phyloP scores from a whole-genome alignment of 2,113 vertebrate genomes.

The Charadrius vociferus region DNA sequence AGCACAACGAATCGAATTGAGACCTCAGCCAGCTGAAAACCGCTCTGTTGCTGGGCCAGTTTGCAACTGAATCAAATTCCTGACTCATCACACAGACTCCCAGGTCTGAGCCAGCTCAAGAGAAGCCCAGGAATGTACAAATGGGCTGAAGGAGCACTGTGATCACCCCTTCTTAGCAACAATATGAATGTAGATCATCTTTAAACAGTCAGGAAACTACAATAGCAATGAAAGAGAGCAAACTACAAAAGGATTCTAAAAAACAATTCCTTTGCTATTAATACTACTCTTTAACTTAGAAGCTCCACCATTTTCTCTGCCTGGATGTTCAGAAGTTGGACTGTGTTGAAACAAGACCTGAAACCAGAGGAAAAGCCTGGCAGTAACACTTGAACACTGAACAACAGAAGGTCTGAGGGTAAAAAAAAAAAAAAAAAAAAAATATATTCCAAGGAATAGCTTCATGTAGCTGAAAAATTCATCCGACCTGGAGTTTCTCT shows the following conservation, averaged over 20 bases:
- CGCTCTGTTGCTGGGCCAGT: neutral
- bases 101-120: neutral
- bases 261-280: neutral
- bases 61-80: neutral
- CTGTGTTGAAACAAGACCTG: neutral
- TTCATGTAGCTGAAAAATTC: neutral
- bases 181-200: neutral
- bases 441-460: neutral
- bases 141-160: neutral
- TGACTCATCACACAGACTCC: neutral
- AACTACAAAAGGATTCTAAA: neutral
- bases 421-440: neutral
- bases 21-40: neutral
- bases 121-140: neutral
- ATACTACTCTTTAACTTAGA: neutral
- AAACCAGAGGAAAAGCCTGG: neutral
- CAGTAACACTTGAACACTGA: neutral
- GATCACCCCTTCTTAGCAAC: neutral
- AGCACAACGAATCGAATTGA: no score
- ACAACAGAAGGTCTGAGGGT: neutral
- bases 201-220: neutral
- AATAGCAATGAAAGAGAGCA: neutral
- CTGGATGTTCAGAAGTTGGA: neutral
- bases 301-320: neutral
- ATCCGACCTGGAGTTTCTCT: neutral